These are phyloP conservation scores for Paramormyrops hopkinsi DNA, from an alignment of 2,797 vertebrate genomes.

Conservation along the genomic window DNA sequence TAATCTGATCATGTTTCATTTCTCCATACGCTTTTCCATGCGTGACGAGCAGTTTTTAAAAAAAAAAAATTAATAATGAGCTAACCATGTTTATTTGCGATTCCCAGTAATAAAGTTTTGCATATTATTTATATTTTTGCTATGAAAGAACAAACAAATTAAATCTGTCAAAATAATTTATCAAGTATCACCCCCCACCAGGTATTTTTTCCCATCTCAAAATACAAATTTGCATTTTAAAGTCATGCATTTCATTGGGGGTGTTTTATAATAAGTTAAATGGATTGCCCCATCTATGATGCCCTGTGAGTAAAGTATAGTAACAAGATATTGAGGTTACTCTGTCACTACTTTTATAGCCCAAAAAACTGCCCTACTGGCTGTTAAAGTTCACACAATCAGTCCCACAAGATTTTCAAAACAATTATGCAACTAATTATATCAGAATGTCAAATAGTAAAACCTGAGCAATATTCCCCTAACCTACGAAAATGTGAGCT, in stretches of 20 bases:
- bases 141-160: neutral
- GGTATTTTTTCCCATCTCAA: neutral
- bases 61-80: neutral
- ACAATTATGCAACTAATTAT: neutral
- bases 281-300: neutral
- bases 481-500: neutral
- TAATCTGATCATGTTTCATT: neutral
- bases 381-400: neutral
- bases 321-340: neutral
- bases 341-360: neutral
- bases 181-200: neutral
- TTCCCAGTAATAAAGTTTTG: neutral
- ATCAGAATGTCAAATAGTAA: neutral
- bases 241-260: neutral
- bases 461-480: neutral
- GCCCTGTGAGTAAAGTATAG: neutral
- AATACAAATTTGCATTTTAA: neutral
- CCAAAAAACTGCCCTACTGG: neutral
- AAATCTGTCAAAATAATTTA: neutral
- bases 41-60: neutral
- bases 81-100: neutral
- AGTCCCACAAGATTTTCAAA: conserved; percentile 3
- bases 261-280: neutral
- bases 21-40: neutral
- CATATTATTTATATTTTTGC: neutral